Base-by-base conservation (phyloP, 2,113 vertebrate genomes). In the Dendropsophus ebraccatus region DNA sequence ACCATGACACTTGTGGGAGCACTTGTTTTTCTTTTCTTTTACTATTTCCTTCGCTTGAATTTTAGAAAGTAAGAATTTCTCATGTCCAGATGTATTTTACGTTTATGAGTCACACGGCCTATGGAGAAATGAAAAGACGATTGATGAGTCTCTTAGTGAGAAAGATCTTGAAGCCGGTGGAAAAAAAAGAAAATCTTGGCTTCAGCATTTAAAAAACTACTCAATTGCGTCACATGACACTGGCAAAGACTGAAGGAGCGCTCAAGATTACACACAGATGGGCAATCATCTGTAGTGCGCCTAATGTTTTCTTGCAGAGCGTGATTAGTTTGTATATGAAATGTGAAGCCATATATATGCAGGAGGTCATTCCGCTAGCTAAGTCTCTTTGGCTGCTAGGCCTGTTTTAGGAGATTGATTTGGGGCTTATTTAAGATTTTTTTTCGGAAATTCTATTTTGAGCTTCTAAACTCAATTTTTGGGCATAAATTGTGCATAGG, bases 31-130 rank as follows among this genome's bases (percentile, higher is more conserved):
- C 62, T 17, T 41, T 19, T 5, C 62, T 17, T 67, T 7, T 25
- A 13, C 60, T 65, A 65, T 32, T 30, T 30, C n/a, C n/a, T n/a
- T 10, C 1, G 5, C 0, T 17, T 69, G 41, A 41, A 41, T 41
- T 69, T 65, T 5, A 16, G 28, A 65, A 14, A 2, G 12, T 65
- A 16, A 16, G 28, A 69, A 69, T 35, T 69, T 35, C 65, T 69
- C 65, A 35, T 19, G 6, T 69, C 30, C 65, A 69, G 65, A 69
- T 69, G 65, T 69, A 16, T 69, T 69, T 69, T 35, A 69, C 30
- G 6, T 69, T 69, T 69, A 19, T 69, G 65, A 69, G 65, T 69
- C 65, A 69, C 32, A 8, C 32, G 65, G 65, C 65, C 65, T 69
- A 69, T 35, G 17, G 65, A 69, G 23, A 35, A 69, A 69, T 32